phyloP scores from a whole-genome alignment of 92 coral and sea anemone genomes.

The Blastomussa wellsi region DNA sequence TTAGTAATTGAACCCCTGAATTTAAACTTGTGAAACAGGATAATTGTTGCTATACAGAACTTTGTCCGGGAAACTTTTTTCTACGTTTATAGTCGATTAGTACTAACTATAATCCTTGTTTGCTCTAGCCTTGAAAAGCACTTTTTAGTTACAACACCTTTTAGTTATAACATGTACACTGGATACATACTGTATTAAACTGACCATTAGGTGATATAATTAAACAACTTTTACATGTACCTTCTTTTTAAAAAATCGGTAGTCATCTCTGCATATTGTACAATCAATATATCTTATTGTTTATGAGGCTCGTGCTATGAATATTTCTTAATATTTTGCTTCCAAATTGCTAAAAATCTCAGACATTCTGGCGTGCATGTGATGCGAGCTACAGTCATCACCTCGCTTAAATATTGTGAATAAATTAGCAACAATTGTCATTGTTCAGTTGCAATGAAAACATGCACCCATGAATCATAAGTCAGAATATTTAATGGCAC shows the following conservation, averaged over 20 bases:
- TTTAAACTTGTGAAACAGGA: no score
- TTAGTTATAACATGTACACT: no score
- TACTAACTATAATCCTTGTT: no score
- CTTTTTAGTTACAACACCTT: no score
- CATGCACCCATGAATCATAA: not conserved
- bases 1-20: no score
- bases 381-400: not conserved
- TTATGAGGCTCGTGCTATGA: constrained; percentile 6
- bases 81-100: no score
- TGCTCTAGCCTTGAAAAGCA: no score
- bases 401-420: not conserved
- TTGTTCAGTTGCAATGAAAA: not conserved
- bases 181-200: no score
- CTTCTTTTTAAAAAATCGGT: not conserved
- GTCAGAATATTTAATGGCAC: not conserved
- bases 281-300: not conserved
- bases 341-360: not conserved
- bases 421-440: not conserved
- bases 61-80: no score
- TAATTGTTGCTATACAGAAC: no score
- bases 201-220: not conserved
- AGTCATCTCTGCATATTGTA: not conserved
- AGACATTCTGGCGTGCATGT: not conserved
- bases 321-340: not conserved
- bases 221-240: not conserved